phyloP scores from a whole-genome alignment of 2,113 vertebrate species.

The Barbus barbus region DNA sequence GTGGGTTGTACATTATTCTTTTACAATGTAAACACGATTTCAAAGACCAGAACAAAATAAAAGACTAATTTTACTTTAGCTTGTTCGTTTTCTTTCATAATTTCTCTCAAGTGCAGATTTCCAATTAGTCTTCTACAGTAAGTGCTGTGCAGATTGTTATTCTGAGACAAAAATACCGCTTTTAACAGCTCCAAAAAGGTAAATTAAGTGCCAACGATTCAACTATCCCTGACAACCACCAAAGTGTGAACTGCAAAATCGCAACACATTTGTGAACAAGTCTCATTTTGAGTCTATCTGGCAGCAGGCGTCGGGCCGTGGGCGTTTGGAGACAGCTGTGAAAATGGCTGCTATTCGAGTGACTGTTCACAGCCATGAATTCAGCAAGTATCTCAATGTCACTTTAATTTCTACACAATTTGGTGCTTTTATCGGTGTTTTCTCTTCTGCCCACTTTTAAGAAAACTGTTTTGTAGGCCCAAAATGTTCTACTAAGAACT shows the following conservation, averaged over 20 bases:
- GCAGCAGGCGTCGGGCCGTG: constrained; percentile 5
- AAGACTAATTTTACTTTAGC: constrained; percentile 38
- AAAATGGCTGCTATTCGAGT: constrained; percentile 12
- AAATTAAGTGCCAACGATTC: not conserved
- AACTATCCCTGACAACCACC: not conserved
- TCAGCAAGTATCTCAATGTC: not conserved
- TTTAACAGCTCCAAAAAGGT: not conserved
- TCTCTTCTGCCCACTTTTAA: no score
- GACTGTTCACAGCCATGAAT: not conserved
- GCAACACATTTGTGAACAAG: not conserved
- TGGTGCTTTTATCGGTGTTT: not conserved
- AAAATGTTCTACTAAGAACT: not conserved
- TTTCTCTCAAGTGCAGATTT: not conserved
- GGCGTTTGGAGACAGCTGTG: constrained; percentile 15
- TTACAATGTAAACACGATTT: constrained; percentile 47
- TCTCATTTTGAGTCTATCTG: not conserved
- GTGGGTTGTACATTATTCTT: constrained; percentile 49
- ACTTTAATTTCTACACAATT: not conserved
- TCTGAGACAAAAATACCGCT: not conserved
- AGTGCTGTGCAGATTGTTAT: not conserved
- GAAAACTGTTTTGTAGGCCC: not conserved
- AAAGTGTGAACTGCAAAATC: not conserved
- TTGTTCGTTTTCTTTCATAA: not conserved
- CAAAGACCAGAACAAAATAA: constrained; percentile 51
- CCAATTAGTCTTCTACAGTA: not conserved